phyloP scores from a whole-genome alignment of 1,140 invertebrate species.

The Akabosia matsudoensis region DNA sequence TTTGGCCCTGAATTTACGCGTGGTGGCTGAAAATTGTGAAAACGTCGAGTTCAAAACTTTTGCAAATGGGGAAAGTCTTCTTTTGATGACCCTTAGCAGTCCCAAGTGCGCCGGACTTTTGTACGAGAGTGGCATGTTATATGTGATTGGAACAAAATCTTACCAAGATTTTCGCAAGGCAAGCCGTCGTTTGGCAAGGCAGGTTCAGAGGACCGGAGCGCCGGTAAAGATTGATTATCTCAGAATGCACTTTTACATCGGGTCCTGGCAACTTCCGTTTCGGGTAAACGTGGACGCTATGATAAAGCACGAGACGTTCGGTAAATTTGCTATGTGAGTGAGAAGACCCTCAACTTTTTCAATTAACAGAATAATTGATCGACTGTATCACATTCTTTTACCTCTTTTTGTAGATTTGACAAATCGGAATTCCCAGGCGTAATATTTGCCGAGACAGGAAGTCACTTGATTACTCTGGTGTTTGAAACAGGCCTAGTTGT shows the following conservation, averaged over 20 bases:
- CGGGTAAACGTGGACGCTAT: not conserved
- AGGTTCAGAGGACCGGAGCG: not conserved
- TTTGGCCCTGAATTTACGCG: not conserved
- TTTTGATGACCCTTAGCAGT: not conserved
- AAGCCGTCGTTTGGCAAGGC: not conserved
- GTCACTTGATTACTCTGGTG: too few species aligned
- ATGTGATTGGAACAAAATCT: not conserved
- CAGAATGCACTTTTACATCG: not conserved
- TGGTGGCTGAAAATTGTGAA: not conserved
- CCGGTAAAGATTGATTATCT: not conserved
- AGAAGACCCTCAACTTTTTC: too few species aligned
- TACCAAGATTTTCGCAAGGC: not conserved
- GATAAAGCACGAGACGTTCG: not conserved
- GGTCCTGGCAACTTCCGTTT: not conserved
- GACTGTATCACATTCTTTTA: too few species aligned
- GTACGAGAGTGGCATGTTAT: not conserved
- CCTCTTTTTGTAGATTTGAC: too few species aligned
- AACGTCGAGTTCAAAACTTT: not conserved
- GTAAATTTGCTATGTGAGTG: not conserved
- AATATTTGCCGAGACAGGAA: too few species aligned
- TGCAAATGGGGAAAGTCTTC: not conserved
- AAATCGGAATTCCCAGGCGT: too few species aligned
- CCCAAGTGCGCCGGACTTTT: not conserved
- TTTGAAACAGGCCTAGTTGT: too few species aligned
- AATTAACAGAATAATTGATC: too few species aligned